phyloP scores from a whole-genome alignment of 2,888 invertebrate species.

The Opisthograptis luteolata region DNA sequence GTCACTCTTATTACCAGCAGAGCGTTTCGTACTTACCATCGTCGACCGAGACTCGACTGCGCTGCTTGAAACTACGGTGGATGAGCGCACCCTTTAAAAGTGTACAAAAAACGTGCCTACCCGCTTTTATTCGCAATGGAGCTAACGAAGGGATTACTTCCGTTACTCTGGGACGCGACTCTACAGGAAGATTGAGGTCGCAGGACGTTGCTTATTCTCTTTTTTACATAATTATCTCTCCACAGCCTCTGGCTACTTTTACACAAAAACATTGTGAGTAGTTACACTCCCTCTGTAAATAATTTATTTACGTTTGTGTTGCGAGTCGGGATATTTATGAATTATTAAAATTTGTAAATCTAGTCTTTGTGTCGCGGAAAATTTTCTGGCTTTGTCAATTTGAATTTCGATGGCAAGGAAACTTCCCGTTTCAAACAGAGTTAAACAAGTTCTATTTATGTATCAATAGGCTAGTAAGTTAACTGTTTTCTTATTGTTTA shows the following conservation, averaged over 20 bases:
- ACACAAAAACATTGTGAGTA: constrained; percentile 4
- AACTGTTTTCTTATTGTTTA: too few species aligned
- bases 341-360: constrained; percentile 62
- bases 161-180: constrained; percentile 18
- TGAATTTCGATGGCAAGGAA: constrained; percentile 46
- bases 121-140: constrained; percentile 31
- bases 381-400: constrained; percentile 52
- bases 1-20: constrained; percentile 37
- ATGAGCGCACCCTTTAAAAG: constrained; percentile 35
- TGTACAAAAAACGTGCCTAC: constrained; percentile 30
- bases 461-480: too few species aligned
- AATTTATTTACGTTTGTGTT: constrained; percentile 41
- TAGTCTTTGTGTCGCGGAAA: constrained; percentile 58
- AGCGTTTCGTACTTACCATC: constrained; percentile 35
- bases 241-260: constrained; percentile 6
- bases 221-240: constrained; percentile 18
- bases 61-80: constrained; percentile 37
- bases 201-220: constrained; percentile 30
- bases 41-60: constrained; percentile 38
- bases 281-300: constrained; percentile 18
- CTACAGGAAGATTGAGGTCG: constrained; percentile 28
- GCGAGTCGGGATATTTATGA: constrained; percentile 48
- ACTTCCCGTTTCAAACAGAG: constrained; percentile 15
- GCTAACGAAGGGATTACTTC: constrained; percentile 52
- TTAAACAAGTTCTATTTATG: too few species aligned